These are phyloP conservation scores for Limnephilus marmoratus DNA, from an alignment of 2,888 invertebrate species.

Conservation along the genomic window DNA sequence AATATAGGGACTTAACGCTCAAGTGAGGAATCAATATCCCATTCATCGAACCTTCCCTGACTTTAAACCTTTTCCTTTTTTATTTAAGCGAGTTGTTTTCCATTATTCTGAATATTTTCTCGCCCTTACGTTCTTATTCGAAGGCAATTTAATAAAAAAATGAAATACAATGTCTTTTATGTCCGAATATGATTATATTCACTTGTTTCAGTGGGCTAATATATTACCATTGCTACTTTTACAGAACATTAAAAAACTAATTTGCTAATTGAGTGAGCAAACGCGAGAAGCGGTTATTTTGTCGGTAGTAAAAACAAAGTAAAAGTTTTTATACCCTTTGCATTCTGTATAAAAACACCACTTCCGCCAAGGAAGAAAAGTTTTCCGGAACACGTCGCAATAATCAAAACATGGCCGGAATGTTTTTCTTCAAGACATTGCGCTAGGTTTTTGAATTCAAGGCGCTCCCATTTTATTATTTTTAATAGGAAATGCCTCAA, in stretches of 20 bases:
- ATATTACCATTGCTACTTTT: not conserved
- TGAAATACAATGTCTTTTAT: not conserved
- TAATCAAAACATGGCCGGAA: conserved; percentile 25
- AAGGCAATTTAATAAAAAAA: not conserved
- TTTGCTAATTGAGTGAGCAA: not conserved
- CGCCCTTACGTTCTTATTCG: not conserved
- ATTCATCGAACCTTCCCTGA: conserved; percentile 30
- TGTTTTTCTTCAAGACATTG: conserved; percentile 21
- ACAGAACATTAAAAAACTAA: not conserved
- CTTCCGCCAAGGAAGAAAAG: not conserved
- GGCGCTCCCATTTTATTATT: conserved; percentile 44
- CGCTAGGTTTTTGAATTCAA: conserved; percentile 2
- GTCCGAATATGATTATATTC: not conserved
- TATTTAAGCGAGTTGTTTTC: conserved; percentile 12
- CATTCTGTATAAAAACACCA: not conserved
- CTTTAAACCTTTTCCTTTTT: conserved; percentile 26
- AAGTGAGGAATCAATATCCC: conserved; percentile 38
- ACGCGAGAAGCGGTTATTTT: not conserved
- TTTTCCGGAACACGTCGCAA: not conserved
- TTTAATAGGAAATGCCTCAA: conserved; percentile 57
- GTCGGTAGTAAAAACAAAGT: not conserved
- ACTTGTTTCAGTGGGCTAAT: not conserved
- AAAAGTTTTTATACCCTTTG: not conserved
- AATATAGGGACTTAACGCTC: conserved; percentile 23
- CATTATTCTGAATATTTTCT: not conserved